Conservation (phyloP, 2,888 invertebrate species). For the Halictus quadricinctus region DNA sequence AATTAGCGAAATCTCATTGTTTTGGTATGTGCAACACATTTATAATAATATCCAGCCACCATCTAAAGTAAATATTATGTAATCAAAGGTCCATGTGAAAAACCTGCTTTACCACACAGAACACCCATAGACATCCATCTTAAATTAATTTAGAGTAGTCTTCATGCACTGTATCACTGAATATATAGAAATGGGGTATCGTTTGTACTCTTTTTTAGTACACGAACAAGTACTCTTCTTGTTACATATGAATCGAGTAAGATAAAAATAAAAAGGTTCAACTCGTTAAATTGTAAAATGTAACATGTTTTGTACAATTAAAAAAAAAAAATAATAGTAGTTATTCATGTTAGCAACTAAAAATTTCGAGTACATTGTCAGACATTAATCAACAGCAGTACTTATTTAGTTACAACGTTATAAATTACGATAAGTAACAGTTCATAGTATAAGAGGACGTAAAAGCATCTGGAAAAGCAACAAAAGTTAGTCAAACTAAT, state of each 20-base stretch:
- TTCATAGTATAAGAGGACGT: conserved; percentile 29
- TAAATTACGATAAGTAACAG: conserved; percentile 29
- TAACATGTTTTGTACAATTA: conserved; percentile 2
- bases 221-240: conserved; percentile 16
- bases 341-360: conserved; percentile 40
- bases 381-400: conserved; percentile 35
- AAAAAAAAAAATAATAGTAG: conserved; percentile 1
- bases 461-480: conserved; percentile 64
- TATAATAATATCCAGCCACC: conserved; percentile 77
- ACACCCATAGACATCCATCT: conserved; percentile 58
- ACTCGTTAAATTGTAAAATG: neutral
- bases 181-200: conserved; percentile 17
- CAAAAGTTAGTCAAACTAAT: conserved; percentile 50
- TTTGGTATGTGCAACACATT: conserved; percentile 62
- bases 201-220: conserved; percentile 16
- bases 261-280: neutral
- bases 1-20: conserved; percentile 56
- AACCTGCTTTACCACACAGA: conserved; percentile 51
- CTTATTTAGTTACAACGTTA: conserved; percentile 26
- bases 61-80: conserved; percentile 70
- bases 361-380: conserved; percentile 18
- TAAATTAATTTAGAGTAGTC: conserved; percentile 49
- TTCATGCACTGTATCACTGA: conserved; percentile 60
- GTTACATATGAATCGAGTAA: conserved; percentile 15
- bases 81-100: conserved; percentile 54